Percentiles rank a stretch among this genome's conserved stretches.
Evolutionary conservation across 2,888 invertebrate species (phyloP).

Genomic region (Rhorus exstirpatorius): DNA sequence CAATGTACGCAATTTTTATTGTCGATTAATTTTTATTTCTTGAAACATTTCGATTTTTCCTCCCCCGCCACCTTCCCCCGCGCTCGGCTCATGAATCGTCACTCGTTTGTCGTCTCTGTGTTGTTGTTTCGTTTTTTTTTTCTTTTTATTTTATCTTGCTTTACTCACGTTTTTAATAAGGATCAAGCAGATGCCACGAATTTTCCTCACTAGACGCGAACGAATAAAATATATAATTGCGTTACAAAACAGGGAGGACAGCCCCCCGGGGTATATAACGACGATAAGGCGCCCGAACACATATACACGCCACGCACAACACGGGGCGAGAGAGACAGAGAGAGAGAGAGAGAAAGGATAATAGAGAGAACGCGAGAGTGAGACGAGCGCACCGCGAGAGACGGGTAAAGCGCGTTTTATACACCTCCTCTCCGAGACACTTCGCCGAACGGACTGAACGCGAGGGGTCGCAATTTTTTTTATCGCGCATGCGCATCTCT

Average conservation of each 20-base stretch:
- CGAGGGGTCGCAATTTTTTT: constrained; percentile 79
- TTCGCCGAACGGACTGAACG: constrained; percentile 80
- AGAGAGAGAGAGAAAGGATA: constrained; percentile 13
- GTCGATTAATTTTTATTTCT: constrained; percentile 25
- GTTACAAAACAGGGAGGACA: constrained; percentile 63
- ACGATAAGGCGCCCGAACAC: constrained; percentile 55
- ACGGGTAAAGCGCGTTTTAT: constrained; percentile 60
- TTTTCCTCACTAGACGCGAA: constrained; percentile 32
- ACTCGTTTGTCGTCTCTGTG: constrained; percentile 34
- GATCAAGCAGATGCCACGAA: constrained; percentile 57
- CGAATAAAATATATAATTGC: constrained; percentile 48
- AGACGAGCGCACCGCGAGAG: constrained; percentile 75
- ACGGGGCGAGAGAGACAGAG: not conserved
- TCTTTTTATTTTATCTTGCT: constrained; percentile 1
- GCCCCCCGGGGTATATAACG: constrained; percentile 62
- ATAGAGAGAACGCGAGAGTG: not conserved
- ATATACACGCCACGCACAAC: constrained; percentile 39
- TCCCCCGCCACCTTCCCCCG: not conserved
- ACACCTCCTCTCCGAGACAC: constrained; percentile 80
- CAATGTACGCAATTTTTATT: constrained; percentile 26
- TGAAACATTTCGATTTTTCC: constrained; percentile 13
- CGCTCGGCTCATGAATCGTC: constrained; percentile 35
- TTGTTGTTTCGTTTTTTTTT: constrained; percentile 28
- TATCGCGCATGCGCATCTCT: constrained; percentile 75
- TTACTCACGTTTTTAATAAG: constrained; percentile 65